These are phyloP conservation scores for Cinclus cinclus DNA, from an alignment of 2,113 vertebrate genomes.

Conservation along the genomic window DNA sequence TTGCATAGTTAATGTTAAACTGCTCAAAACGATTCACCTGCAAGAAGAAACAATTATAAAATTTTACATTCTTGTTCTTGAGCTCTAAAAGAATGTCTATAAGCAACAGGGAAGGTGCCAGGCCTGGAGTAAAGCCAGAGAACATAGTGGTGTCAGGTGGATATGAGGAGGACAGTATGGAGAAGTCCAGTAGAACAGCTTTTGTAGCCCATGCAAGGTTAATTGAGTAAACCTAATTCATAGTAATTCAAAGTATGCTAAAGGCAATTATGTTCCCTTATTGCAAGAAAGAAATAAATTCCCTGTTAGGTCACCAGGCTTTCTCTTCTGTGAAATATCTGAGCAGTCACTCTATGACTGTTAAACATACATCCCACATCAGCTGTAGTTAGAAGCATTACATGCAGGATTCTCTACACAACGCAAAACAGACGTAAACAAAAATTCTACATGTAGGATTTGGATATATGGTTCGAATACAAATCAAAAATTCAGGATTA, in stretches of 20 bases:
- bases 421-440: not conserved
- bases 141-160: not conserved
- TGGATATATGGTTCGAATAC: not conserved
- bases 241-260: not conserved
- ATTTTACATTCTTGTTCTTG: not conserved
- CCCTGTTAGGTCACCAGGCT: not conserved
- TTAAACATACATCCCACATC: not conserved
- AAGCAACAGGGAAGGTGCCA: not conserved
- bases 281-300: not conserved
- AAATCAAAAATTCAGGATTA: not conserved
- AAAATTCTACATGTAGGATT: not conserved
- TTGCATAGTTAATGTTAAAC: constrained; percentile 94
- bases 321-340: not conserved
- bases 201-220: not conserved
- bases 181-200: not conserved
- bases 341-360: not conserved
- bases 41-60: constrained; percentile 11
- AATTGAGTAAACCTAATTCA: not conserved
- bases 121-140: not conserved
- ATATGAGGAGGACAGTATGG: not conserved
- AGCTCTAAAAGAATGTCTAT: not conserved
- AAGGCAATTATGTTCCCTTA: not conserved
- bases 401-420: not conserved
- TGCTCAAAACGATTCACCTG: constrained; percentile 94
- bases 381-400: not conserved